Evolutionary conservation across 2,888 invertebrate genomes (phyloP).

Genomic region (Polyommatus icarus): DNA sequence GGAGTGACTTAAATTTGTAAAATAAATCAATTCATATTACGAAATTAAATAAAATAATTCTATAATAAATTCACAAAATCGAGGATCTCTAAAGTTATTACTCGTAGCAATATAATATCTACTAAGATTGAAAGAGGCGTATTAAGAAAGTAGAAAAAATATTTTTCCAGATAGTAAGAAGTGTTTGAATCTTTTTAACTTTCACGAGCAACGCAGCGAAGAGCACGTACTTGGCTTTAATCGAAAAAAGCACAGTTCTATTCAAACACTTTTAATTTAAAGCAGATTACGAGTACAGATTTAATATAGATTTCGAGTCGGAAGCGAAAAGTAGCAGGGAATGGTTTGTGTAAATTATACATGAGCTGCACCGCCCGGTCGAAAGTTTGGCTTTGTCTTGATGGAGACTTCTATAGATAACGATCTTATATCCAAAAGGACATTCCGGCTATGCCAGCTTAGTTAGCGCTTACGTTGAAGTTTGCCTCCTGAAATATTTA

Average conservation of each 20-base stretch:
- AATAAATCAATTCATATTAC: too few species aligned
- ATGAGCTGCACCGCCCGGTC: constrained; percentile 22
- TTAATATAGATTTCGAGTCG: constrained; percentile 17
- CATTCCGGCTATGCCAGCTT: constrained; percentile 2
- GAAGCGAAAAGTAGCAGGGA: constrained; percentile 17
- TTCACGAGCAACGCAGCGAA: neutral
- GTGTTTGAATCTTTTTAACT: neutral
- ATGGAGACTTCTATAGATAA: constrained; percentile 24
- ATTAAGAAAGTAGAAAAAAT: neutral
- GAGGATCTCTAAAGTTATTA: too few species aligned
- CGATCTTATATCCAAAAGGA: constrained; percentile 17
- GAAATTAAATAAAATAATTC: too few species aligned
- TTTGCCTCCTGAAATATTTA: neutral
- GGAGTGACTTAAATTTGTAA: too few species aligned
- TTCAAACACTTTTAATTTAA: constrained; percentile 17
- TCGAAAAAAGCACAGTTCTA: constrained; percentile 13
- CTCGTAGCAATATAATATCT: too few species aligned
- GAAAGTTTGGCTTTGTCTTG: constrained; percentile 21
- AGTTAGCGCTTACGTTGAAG: neutral
- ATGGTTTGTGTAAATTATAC: constrained; percentile 21
- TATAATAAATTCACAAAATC: too few species aligned
- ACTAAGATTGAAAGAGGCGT: neutral
- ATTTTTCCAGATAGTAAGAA: neutral
- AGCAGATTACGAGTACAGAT: constrained; percentile 19
- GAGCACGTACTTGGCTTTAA: constrained; percentile 16